These are phyloP conservation scores for Porphyrio hochstetteri DNA, from an alignment of 2,113 vertebrate genomes.

Conservation along the genomic window DNA sequence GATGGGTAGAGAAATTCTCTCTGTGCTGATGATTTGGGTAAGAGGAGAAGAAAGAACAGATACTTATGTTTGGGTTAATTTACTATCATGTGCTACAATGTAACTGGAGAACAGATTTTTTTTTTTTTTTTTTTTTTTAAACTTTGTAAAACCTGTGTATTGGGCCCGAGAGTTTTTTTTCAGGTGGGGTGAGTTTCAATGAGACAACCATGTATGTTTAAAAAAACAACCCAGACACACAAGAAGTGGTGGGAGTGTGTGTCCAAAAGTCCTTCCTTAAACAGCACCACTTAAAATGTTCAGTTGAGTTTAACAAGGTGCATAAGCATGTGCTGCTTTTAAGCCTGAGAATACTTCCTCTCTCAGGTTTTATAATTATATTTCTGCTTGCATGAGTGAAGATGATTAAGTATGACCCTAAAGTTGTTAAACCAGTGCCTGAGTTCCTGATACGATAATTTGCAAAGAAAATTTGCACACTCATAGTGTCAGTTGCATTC, in stretches of 20 bases:
- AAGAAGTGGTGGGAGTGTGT: no score
- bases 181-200: neutral
- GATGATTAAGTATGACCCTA: neutral
- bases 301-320: neutral
- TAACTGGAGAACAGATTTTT: neutral
- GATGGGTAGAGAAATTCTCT: neutral
- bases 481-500: neutral
- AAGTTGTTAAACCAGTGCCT: neutral
- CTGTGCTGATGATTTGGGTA: neutral
- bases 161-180: neutral
- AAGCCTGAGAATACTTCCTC: neutral
- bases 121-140: neutral
- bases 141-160: neutral
- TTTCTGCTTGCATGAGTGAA: neutral
- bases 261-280: neutral
- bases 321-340: neutral
- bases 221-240: no score
- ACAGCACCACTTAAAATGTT: neutral
- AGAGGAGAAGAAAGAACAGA: neutral
- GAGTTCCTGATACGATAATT: neutral
- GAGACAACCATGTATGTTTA: neutral
- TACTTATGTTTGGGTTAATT: neutral
- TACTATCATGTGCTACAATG: neutral
- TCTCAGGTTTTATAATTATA: neutral
- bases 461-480: slow-evolving; percentile 8